Evolutionary conservation across 2,888 invertebrate genomes (phyloP), one percentile per base, ranked within the genome.

Genomic region (Agonum fuliginosum): DNA sequence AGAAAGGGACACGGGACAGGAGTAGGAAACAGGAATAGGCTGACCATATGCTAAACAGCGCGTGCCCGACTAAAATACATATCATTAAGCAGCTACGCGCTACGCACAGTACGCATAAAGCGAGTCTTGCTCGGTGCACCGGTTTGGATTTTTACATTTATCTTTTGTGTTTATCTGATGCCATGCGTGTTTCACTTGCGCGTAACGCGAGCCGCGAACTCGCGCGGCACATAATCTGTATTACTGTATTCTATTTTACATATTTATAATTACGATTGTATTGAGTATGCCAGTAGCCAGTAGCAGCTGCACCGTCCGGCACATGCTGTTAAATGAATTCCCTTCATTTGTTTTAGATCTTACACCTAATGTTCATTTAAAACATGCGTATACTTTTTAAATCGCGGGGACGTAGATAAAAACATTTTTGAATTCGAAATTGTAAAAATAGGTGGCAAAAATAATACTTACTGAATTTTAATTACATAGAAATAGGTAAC

Each of bases 21-120:
- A 30, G 30, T 30, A 30, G 30, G 8, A 30, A 43, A 43, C 43
- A 12, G n/a, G 22, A 67, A 74, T 41, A 14, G 24, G 24, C 19
- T 74, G 74, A 65, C 74, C 65, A 74, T 74, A 73, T 74, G 74
- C 30, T 62, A 74, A 74, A 58, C 30, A 43, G 48, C 54, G 62
- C 74, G 74, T 74, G 74, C 62, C 74, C 17, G 37, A 65, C 19
- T 58, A 27, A 43, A 74, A 73, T 58, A 74, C 65, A 74, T 74
- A 74, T 74, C 43, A 74, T 74, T 74, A 62, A 30, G 58, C 17
- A 62, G 37, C 12, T 20, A 6, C n/a, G 17, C n/a, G 5, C 10
- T 34, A 65, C 14, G 41, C 43, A 67, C 37, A 41, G 24, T 20
- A 54, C 37, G 48, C 48, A 48, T 30, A 30, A 30, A 48, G 20